A percentile compares a stretch with the other conserved stretches of the same genome.
These are phyloP conservation scores for Oryzias woworae DNA, from an alignment of 2,113 vertebrate species.

Conservation along the genomic window DNA sequence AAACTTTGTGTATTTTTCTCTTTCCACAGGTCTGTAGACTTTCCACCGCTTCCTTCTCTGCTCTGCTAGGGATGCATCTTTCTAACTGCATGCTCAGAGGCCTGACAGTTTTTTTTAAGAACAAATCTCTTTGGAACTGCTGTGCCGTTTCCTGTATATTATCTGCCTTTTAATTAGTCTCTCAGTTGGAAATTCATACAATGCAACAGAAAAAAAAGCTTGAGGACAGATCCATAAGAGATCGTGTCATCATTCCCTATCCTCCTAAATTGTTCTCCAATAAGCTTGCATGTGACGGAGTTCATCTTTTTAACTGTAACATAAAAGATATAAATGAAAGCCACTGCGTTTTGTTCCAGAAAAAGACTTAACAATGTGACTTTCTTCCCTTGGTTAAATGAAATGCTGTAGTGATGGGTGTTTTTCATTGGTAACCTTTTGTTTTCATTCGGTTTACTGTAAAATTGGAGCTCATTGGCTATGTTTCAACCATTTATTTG, in stretches of 20 bases:
- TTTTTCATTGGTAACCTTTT: neutral
- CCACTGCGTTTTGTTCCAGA: neutral
- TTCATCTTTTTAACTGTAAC: slow-evolving; percentile 4
- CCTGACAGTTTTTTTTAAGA: slow-evolving; percentile 54
- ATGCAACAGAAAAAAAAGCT: slow-evolving; percentile 6
- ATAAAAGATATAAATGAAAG: neutral
- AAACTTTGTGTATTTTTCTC: slow-evolving; percentile 54
- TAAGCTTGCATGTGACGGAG: slow-evolving; percentile 13
- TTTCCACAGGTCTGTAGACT: slow-evolving; percentile 35
- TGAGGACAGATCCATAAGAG: slow-evolving; percentile 28
- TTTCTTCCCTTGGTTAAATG: neutral
- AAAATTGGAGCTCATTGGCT: neutral
- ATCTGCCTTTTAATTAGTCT: slow-evolving; percentile 49
- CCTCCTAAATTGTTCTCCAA: slow-evolving; percentile 3
- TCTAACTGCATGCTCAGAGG: slow-evolving; percentile 66
- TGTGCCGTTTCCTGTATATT: slow-evolving; percentile 55
- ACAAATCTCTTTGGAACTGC: slow-evolving; percentile 43
- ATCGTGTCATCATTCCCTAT: slow-evolving; percentile 11
- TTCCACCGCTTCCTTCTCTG: slow-evolving; percentile 36
- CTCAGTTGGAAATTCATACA: slow-evolving; percentile 26
- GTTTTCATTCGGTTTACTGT: neutral
- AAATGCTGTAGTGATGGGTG: neutral
- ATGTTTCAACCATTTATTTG: neutral
- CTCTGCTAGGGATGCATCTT: slow-evolving; percentile 45
- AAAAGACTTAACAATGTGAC: neutral